Conservation (phyloP, 2,888 invertebrate species). For the Lymantria monacha region DNA sequence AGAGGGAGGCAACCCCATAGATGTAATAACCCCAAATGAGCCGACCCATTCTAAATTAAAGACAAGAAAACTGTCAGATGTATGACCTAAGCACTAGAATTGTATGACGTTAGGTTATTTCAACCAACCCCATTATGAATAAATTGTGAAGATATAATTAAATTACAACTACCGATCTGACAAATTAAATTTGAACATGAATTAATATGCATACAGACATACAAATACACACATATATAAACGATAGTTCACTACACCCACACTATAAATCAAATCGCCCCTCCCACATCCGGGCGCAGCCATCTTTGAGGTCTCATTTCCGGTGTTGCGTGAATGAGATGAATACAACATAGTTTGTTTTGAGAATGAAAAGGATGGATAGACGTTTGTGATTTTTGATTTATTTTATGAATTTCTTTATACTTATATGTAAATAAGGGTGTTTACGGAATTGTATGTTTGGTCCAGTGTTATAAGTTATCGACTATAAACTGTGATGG, state of each 20-base stretch:
- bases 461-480: too few species aligned
- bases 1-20: too few species aligned
- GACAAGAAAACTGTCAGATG: too few species aligned
- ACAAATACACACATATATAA: constrained; percentile 9
- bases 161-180: constrained; percentile 9
- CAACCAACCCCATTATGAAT: constrained; percentile 1
- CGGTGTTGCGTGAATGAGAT: constrained; percentile 54
- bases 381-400: constrained; percentile 44
- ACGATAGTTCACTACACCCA: constrained; percentile 38
- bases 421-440: neutral
- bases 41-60: too few species aligned
- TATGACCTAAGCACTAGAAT: too few species aligned
- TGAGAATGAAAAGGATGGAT: constrained; percentile 33
- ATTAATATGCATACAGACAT: constrained; percentile 28
- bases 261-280: constrained; percentile 76
- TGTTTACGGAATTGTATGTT: neutral
- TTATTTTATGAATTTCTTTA: constrained; percentile 17
- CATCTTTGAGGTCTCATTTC: constrained; percentile 80
- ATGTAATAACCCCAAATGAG: too few species aligned
- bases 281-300: constrained; percentile 77
- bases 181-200: constrained; percentile 26
- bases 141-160: constrained; percentile 18
- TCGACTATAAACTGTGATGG: too few species aligned
- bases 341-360: constrained; percentile 38
- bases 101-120: neutral